A percentile compares a stretch with the other conserved stretches of the same genome.
phyloP scores from a whole-genome alignment of 2,797 vertebrate species.

The Anomalospiza imberbis region DNA sequence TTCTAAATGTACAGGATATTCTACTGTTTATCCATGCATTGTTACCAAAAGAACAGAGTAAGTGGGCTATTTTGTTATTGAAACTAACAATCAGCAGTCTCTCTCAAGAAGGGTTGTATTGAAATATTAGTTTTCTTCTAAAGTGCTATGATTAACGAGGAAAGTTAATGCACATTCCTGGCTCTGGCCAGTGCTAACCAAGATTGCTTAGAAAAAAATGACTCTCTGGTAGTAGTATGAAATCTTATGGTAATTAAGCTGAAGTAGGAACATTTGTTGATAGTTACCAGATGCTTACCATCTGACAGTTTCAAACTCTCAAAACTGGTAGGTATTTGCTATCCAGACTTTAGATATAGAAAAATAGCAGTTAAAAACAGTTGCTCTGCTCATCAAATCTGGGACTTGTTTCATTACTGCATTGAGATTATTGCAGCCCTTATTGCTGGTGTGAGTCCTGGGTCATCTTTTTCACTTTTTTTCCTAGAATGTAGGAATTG shows the following conservation, averaged over 20 bases:
- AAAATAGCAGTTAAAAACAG: neutral
- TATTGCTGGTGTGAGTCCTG: neutral
- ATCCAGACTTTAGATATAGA: neutral
- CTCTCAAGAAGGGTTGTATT: neutral
- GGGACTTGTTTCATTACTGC: neutral
- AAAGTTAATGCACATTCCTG: neutral
- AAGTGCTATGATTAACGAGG: neutral
- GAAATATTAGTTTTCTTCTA: neutral
- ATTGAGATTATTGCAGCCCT: neutral
- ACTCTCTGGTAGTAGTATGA: neutral
- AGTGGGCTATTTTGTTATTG: neutral
- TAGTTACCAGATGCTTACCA: neutral
- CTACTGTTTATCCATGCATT: neutral
- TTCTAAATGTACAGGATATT: neutral
- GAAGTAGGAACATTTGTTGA: neutral
- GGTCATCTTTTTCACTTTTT: neutral
- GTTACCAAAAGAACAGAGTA: neutral
- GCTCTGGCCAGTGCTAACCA: neutral
- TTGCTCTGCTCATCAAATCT: neutral
- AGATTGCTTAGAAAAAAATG: neutral
- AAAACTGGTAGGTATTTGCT: neutral
- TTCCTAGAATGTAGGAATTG: neutral
- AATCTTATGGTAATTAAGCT: neutral
- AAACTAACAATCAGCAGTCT: neutral
- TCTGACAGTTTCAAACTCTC: neutral